phyloP scores from a whole-genome alignment of 2,888 invertebrate genomes.

The Ophion slaviceki region DNA sequence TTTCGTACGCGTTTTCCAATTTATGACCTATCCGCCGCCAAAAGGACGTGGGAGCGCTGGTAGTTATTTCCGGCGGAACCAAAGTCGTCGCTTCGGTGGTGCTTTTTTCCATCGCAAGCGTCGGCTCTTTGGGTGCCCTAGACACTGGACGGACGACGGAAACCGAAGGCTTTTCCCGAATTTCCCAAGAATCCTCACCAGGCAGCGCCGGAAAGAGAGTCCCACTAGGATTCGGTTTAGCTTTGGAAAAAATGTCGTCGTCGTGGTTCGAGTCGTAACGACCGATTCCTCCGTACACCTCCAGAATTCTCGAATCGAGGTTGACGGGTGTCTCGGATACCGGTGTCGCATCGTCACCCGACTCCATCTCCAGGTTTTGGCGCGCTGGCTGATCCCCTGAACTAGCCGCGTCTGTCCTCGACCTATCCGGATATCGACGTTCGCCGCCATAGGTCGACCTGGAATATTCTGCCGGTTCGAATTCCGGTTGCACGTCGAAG shows the following conservation, averaged over 20 bases:
- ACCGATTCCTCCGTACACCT: slow-evolving; percentile 77
- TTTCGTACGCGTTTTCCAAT: slow-evolving; percentile 85
- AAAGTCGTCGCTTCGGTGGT: slow-evolving; percentile 53
- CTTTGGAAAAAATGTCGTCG: slow-evolving; percentile 71
- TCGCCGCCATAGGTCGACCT: too few relatives aligned
- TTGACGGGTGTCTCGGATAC: slow-evolving; percentile 15
- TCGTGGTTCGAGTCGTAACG: slow-evolving; percentile 71
- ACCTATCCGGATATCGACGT: neutral
- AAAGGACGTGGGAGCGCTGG: slow-evolving; percentile 83
- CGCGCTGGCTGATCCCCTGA: neutral
- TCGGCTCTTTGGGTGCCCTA: slow-evolving; percentile 63
- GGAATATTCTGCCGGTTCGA: slow-evolving; percentile 20
- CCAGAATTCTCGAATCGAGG: slow-evolving; percentile 73
- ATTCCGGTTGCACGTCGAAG: slow-evolving; percentile 45
- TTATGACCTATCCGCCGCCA: slow-evolving; percentile 86
- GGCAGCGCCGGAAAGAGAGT: slow-evolving; percentile 70
- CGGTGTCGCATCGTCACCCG: neutral
- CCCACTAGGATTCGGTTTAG: slow-evolving; percentile 74
- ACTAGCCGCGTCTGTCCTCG: neutral
- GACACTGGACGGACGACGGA: slow-evolving; percentile 40
- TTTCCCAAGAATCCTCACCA: slow-evolving; percentile 74
- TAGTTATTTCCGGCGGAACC: slow-evolving; percentile 66
- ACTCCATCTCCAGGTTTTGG: neutral
- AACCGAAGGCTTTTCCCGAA: slow-evolving; percentile 71
- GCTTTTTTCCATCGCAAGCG: slow-evolving; percentile 36